Evolutionary conservation across 2,113 vertebrate species (phyloP), one percentile per base, ranked within the genome.

Genomic region (Synodontis membranacea): DNA sequence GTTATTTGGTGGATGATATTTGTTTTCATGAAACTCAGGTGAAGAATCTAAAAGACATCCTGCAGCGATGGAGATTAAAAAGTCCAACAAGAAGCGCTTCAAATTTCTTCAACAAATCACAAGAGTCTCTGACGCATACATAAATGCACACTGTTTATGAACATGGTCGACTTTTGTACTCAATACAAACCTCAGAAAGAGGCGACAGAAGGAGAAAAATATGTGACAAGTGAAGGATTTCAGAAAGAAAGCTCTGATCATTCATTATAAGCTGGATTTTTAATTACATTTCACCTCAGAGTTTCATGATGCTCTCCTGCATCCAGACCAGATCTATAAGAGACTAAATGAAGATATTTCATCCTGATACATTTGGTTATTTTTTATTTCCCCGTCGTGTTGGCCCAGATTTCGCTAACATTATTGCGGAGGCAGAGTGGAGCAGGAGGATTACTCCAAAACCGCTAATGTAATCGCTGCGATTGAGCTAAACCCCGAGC

Each of bases 401-500:
- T 80, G 78, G 78, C 78, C 78, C 78, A 80, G 78, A 80, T 80
- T 80, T 8, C 52, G 0, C 52, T 34, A 6, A 8, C n/a, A 23
- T 79, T 68, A 68, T 17, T 31, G 81, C 1, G 52, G 64, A 85
- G 79, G 82, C 56, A 50, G 75, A 80, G 79, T 80, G 70, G 83
- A 56, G 52, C 87, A 86, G 74, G 86, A 62, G 78, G 87, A 90
- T 90, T 88, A 88, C 79, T 84, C 52, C 0, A 60, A 82, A 58
- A 68, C 56, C 46, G 84, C 79, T 74, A 50, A 84, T 84, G 76
- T 80, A 87, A 85, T 70, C 52, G 64, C 52, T 89, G 76, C 64
- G 82, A 89, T 89, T 88, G 54, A 80, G 80, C 66, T 87, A 80
- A 88, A 90, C 89, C 87, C 88, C 84, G 66, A 76, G 79, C 85